Base-by-base conservation (phyloP, 2,113 vertebrate genomes). In the Progne subis region DNA sequence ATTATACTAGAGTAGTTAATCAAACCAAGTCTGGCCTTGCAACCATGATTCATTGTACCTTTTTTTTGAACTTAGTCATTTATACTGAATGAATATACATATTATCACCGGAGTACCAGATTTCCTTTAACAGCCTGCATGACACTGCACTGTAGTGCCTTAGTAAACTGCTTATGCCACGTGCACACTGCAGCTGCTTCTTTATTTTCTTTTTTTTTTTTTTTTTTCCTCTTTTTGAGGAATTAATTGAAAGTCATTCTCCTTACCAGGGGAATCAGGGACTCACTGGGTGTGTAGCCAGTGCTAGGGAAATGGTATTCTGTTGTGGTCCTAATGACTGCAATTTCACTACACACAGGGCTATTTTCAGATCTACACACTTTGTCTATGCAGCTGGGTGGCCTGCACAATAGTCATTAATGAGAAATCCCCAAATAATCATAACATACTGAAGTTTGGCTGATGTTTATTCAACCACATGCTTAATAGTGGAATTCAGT, bases 1-100 rank as follows among this genome's bases (percentile, higher is more conserved):
- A 98, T 98, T 98, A 98, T 96, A 93, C 92, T 90, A 87, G 96
- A 92, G 93, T 97, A 98, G 97, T 98, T 98, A 98, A 98, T 98
- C 98, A 98, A 98, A 98, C 97, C 95, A 98, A 97, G 97, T 96
- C 97, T 92, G 80, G 97, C 94, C 98, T 98, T 98, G 97, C 96
- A 97, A 92, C 97, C 81, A 87, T 97, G 97, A 98, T 98, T 98
- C 97, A 97, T 97, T 97, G 95, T 97, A 97, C 81, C 25, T 69
- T 96, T 97, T 98, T 98, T 98, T 97, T 97, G 70, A 98, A 98
- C 96, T 97, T 97, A 96, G 95, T 97, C 86, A 97, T 98, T 98
- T 98, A 97, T 95, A 97, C 94, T 93, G 95, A 98, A 97, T 96
- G 97, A 98, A 98, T 97, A 98, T 96, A 97, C 97, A 98, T 94